Evolutionary conservation across 2,797 vertebrate genomes (phyloP).

Genomic region (Betta splendens): DNA sequence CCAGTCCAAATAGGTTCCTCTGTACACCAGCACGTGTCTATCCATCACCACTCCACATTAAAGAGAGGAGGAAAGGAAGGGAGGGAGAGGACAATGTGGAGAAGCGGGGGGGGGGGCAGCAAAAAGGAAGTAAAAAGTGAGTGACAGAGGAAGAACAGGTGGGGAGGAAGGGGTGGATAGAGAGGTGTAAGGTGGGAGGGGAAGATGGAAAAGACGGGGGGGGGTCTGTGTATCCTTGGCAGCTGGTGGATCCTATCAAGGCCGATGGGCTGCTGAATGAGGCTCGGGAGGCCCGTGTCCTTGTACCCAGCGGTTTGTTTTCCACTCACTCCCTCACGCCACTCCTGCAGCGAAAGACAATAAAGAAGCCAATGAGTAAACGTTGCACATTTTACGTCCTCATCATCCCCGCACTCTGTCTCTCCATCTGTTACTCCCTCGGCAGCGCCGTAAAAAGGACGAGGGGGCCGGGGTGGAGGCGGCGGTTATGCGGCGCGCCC

Average conservation of each 20-base stretch:
- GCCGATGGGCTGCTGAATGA: conserved; percentile 89
- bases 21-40: conserved; percentile 91
- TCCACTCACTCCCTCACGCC: conserved; percentile 71
- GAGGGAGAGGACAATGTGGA: conserved; percentile 37
- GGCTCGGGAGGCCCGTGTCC: conserved; percentile 88
- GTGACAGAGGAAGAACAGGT: conserved; percentile 73
- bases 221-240: conserved; percentile 82
- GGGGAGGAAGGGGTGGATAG: conserved; percentile 60
- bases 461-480: conserved; percentile 19
- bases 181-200: conserved; percentile 61
- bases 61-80: conserved; percentile 68
- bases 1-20: conserved; percentile 98
- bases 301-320: conserved; percentile 84
- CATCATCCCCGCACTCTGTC: conserved; percentile 88
- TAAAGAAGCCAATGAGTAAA: conserved; percentile 80
- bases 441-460: conserved; percentile 56
- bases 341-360: conserved; percentile 75
- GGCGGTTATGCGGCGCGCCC: conserved; percentile 12
- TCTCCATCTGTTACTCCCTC: conserved; percentile 84
- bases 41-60: conserved; percentile 90
- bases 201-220: conserved; percentile 35
- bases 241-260: conserved; percentile 89
- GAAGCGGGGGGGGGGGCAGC: conserved; percentile 60
- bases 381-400: conserved; percentile 82
- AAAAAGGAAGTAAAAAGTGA: conserved; percentile 73